phyloP scores from a whole-genome alignment of 1,140 invertebrate species.

The Acromyrmex charruanus region DNA sequence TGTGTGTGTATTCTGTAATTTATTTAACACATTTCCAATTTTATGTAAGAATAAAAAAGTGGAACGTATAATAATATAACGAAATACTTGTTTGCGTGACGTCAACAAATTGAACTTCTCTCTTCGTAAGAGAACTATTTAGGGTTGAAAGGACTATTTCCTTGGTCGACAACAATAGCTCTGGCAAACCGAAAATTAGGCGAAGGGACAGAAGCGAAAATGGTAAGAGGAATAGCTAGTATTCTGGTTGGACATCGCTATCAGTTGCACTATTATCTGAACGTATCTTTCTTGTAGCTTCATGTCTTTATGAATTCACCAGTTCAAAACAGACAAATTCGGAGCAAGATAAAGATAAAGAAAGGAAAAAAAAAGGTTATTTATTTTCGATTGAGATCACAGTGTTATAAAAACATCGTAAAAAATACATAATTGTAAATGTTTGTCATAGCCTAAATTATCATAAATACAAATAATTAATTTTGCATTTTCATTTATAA shows the following conservation, averaged over 20 bases:
- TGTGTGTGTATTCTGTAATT: not conserved
- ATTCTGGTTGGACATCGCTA: conserved; percentile 83
- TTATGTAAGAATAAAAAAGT: not conserved
- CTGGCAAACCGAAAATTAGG: conserved; percentile 85
- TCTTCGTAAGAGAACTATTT: not conserved
- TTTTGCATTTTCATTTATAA: not conserved
- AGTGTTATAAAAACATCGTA: not conserved
- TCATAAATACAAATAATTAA: not conserved
- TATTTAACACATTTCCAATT: not conserved
- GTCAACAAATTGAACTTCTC: conserved; percentile 15
- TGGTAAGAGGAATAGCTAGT: conserved; percentile 72
- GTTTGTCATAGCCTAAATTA: not conserved
- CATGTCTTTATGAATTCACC: not conserved
- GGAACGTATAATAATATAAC: not conserved
- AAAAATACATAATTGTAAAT: not conserved
- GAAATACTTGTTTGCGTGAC: conserved; percentile 1
- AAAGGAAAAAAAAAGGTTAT: not conserved
- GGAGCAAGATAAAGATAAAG: not conserved
- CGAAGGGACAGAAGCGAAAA: conserved; percentile 76
- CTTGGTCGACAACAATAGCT: conserved; percentile 77
- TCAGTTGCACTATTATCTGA: conserved; percentile 86
- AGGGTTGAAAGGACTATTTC: conserved; percentile 40
- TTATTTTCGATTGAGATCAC: not conserved
- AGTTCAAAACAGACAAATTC: not conserved
- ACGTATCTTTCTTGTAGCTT: conserved; percentile 29